Percentiles rank a stretch among this genome's conserved stretches.
These are phyloP conservation scores for Acinonyx jubatus DNA, from an alignment of 2,113 vertebrate genomes.

Conservation along the genomic window DNA sequence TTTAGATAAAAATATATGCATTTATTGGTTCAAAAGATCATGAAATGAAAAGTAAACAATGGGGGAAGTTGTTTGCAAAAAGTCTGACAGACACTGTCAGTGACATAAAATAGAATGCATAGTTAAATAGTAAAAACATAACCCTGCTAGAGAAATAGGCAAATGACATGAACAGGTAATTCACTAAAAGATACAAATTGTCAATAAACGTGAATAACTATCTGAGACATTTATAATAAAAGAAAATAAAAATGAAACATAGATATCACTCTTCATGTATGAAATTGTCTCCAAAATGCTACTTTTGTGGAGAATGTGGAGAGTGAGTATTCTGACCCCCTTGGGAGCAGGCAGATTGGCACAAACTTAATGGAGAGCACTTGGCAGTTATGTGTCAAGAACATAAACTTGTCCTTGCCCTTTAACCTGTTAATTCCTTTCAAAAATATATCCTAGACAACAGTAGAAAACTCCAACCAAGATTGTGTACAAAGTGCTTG, in stretches of 20 bases:
- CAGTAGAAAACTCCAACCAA: not conserved
- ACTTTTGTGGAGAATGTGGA: not conserved
- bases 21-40: not conserved
- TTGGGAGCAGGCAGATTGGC: not conserved
- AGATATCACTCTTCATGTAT: not conserved
- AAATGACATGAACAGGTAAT: not conserved
- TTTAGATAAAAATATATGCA: not conserved
- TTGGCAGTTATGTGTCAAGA: too few species aligned
- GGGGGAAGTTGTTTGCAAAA: not conserved
- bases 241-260: not conserved
- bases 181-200: not conserved
- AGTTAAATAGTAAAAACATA: not conserved
- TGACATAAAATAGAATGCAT: not conserved
- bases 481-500: not conserved
- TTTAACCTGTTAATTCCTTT: not conserved
- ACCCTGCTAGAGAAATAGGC: not conserved
- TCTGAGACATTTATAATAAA: not conserved
- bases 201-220: not conserved
- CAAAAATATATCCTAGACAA: not conserved
- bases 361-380: not conserved
- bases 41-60: not conserved
- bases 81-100: not conserved
- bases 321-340: not conserved
- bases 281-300: not conserved
- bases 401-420: not conserved